Conservation (phyloP, 2,113 vertebrate species). For the Embiotoca jacksoni region DNA sequence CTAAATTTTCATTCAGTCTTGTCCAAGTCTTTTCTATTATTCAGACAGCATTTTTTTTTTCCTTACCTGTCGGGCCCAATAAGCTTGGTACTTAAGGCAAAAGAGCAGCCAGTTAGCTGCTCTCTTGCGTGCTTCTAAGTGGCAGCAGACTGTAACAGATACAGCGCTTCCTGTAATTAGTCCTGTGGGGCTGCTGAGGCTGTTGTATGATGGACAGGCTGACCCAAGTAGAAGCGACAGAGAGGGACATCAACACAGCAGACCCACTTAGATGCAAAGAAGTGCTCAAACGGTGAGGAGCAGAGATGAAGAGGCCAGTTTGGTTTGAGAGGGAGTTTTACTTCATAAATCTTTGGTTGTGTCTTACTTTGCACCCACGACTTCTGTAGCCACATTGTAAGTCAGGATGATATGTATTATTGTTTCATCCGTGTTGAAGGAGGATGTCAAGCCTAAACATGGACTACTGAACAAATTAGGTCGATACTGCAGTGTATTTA, state of each 20-base stretch:
- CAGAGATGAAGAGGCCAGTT: background rate
- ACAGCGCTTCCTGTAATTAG: constrained; percentile 74
- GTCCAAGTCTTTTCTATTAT: constrained; percentile 45
- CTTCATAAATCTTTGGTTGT: background rate
- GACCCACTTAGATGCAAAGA: constrained; percentile 15
- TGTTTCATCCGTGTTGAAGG: background rate
- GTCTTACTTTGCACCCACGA: background rate
- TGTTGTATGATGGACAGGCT: constrained; percentile 55
- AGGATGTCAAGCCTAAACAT: background rate
- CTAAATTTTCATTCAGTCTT: constrained; percentile 20
- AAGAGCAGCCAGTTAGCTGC: constrained; percentile 41
- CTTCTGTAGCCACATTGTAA: background rate
- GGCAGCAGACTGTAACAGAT: constrained; percentile 67
- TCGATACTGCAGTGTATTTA: background rate
- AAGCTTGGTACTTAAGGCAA: constrained; percentile 33
- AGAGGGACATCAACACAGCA: constrained; percentile 32
- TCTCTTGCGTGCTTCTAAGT: constrained; percentile 23
- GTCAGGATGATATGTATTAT: background rate
- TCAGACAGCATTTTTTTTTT: constrained; percentile 33
- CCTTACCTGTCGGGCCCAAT: constrained; percentile 29
- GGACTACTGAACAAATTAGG: background rate
- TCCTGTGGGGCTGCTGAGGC: constrained; percentile 40
- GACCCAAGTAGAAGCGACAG: constrained; percentile 43
- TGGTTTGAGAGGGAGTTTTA: background rate
- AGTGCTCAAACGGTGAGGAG: constrained; percentile 1